These are phyloP conservation scores for Drosophila azteca DNA, from an alignment of 1,140 invertebrate species.

Conservation along the genomic window DNA sequence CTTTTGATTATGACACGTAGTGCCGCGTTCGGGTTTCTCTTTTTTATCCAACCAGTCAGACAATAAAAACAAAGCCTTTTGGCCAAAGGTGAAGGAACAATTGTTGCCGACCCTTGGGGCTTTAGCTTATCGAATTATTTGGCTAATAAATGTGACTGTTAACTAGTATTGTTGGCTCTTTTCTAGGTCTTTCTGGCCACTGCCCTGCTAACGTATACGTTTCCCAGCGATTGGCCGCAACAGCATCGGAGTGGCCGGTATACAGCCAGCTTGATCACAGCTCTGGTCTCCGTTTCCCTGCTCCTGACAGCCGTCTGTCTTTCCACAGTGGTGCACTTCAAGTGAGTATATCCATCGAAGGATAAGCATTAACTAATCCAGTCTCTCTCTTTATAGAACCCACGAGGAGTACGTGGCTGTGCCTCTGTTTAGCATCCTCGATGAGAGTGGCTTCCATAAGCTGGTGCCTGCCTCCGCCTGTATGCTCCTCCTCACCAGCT, in stretches of 20 bases:
- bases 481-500: constrained; percentile 86
- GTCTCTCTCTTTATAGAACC: constrained; percentile 21
- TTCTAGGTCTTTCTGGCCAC: constrained; percentile 60
- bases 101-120: no score
- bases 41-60: constrained; percentile 20
- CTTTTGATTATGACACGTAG: constrained; percentile 78
- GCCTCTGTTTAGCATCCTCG: constrained; percentile 86
- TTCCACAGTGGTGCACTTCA: constrained; percentile 73
- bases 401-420: constrained; percentile 85
- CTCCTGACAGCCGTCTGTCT: constrained; percentile 70
- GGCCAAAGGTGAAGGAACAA: not conserved
- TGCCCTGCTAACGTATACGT: constrained; percentile 70
- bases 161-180: not conserved
- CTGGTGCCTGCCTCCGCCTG: constrained; percentile 86
- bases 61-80: constrained; percentile 13
- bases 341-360: constrained; percentile 42
- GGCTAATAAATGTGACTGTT: no score
- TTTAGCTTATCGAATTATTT: no score
- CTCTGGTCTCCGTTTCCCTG: constrained; percentile 60
- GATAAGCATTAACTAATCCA: not conserved
- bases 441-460: constrained; percentile 86
- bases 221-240: constrained; percentile 68
- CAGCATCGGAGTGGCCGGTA: constrained; percentile 58
- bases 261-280: constrained; percentile 50
- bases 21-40: constrained; percentile 30